Evolutionary conservation across 2,797 vertebrate genomes (phyloP).

Genomic region (Hypotaenidia okinawae): DNA sequence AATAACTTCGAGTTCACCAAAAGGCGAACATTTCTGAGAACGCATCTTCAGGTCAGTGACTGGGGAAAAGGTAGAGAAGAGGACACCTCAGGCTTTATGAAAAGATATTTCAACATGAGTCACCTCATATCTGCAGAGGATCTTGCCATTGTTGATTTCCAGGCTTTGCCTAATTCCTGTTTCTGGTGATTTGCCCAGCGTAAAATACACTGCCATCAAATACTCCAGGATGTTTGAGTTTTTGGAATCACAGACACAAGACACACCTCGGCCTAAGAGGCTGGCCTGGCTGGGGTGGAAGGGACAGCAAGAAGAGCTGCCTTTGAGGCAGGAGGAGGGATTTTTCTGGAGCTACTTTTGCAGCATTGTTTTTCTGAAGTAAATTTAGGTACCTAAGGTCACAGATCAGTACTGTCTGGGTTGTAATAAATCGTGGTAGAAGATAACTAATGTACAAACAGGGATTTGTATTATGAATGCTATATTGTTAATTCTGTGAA

Average conservation of each 20-base stretch:
- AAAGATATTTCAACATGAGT: not conserved
- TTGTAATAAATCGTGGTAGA: not conserved
- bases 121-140: not conserved
- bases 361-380: not conserved
- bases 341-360: not conserved
- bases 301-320: not conserved
- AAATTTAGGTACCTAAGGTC: not conserved
- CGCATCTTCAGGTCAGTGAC: conserved; percentile 90
- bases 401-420: not conserved
- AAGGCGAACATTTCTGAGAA: conserved; percentile 92
- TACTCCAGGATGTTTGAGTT: not conserved
- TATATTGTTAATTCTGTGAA: not conserved
- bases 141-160: not conserved
- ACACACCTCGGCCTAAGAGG: not conserved
- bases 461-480: not conserved
- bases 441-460: not conserved
- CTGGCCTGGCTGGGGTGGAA: not conserved
- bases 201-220: not conserved
- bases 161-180: not conserved
- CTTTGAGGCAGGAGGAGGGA: not conserved
- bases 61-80: not conserved
- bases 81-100: not conserved
- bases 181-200: not conserved
- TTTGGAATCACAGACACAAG: not conserved
- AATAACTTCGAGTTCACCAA: conserved; percentile 98